Percentiles rank a stretch among this genome's conserved stretches.
These are phyloP conservation scores for Imbricaverruca yamaguchii DNA, from an alignment of 2,888 invertebrate species.

Conservation along the genomic window DNA sequence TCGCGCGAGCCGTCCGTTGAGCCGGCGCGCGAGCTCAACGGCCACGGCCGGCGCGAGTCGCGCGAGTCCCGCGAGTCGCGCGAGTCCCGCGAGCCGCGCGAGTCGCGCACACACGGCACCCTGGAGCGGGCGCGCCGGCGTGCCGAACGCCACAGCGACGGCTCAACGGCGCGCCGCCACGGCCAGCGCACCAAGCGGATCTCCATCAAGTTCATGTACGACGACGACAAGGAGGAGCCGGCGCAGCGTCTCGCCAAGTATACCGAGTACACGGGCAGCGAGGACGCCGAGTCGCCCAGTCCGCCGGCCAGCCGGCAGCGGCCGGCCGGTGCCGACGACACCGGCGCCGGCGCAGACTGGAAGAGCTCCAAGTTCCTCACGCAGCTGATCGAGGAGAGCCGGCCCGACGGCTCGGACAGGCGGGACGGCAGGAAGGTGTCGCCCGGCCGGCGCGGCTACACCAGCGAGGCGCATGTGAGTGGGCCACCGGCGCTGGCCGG, in stretches of 20 bases:
- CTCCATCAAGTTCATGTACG: conserved; percentile 33
- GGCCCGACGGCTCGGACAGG: background rate
- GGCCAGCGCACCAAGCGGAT: conserved; percentile 28
- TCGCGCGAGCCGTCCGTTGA: background rate
- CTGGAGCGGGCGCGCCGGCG: background rate
- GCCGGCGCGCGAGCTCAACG: background rate
- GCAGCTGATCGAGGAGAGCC: background rate
- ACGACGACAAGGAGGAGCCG: conserved; percentile 30
- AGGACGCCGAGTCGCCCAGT: background rate
- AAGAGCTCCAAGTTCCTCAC: conserved; percentile 29
- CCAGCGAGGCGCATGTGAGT: background rate
- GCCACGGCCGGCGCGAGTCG: background rate
- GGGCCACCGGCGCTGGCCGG: background rate
- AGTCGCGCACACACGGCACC: background rate
- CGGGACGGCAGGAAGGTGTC: background rate
- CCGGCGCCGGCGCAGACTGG: background rate
- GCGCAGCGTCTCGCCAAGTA: conserved; percentile 29
- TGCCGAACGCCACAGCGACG: background rate
- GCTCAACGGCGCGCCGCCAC: background rate
- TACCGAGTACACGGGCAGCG: conserved; percentile 29
- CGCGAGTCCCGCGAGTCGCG: background rate
- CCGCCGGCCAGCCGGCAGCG: background rate
- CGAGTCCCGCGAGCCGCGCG: background rate
- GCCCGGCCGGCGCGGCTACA: background rate
- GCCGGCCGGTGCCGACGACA: background rate